These are phyloP conservation scores for Pseudotriccus pelzelni DNA, from an alignment of 2,797 vertebrate species.

Conservation along the genomic window DNA sequence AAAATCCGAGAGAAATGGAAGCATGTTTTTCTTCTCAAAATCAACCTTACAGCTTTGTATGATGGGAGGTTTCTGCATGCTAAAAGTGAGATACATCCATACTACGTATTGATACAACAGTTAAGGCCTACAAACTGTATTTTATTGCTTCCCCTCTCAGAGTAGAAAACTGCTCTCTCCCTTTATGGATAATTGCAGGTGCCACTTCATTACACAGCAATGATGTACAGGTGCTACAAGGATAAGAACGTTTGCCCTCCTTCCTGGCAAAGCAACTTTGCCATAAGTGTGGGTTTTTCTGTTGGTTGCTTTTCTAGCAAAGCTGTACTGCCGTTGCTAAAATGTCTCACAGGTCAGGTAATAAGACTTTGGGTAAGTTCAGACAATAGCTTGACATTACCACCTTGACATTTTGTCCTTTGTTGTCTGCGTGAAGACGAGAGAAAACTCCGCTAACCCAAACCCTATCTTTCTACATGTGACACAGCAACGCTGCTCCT, in stretches of 20 bases:
- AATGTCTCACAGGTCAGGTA: background rate
- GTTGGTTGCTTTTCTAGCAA: background rate
- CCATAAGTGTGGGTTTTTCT: rapidly evolving
- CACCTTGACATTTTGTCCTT: background rate
- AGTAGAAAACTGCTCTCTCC: background rate
- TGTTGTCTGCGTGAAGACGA: background rate
- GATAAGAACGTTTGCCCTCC: background rate
- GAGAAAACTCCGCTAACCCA: background rate
- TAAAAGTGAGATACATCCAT: background rate
- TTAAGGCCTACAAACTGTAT: background rate
- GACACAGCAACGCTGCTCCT: background rate
- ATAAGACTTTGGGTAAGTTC: background rate
- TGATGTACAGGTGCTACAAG: background rate
- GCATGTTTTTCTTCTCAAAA: background rate
- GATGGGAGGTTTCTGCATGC: background rate
- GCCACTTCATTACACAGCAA: background rate
- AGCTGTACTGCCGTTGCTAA: background rate
- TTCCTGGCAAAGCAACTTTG: background rate
- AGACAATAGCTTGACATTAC: background rate
- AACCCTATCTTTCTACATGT: rapidly evolving
- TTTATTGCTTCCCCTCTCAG: background rate
- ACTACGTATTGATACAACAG: rapidly evolving
- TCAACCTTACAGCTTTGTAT: background rate
- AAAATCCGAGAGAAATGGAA: background rate
- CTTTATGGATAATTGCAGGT: background rate